Evolutionary conservation across 2,888 invertebrate genomes (phyloP).

Genomic region (Drosophila formosana): DNA sequence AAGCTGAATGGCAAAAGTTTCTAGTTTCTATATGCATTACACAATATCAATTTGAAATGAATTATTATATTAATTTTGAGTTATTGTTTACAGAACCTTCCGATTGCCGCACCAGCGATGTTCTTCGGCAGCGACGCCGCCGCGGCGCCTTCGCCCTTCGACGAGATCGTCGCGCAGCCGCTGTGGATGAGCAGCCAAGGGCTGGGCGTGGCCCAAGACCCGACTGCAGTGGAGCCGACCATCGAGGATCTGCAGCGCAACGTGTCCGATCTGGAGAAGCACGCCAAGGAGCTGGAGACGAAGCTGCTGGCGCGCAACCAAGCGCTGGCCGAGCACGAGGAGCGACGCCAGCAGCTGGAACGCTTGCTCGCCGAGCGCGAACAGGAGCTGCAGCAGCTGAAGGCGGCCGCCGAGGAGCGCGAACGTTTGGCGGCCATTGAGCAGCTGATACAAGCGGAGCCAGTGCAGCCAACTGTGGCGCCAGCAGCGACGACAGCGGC

Average conservation of each 20-base stretch:
- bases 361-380: constrained; percentile 43
- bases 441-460: constrained; percentile 49
- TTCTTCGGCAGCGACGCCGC: constrained; percentile 78
- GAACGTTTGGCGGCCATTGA: constrained; percentile 66
- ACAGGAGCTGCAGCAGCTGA: constrained; percentile 55
- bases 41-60: too few relatives aligned
- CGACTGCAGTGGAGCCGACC: constrained; percentile 81
- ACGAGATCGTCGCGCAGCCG: constrained; percentile 81
- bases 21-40: too few relatives aligned
- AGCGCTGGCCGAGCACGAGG: constrained; percentile 69
- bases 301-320: constrained; percentile 82
- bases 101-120: constrained; percentile 71
- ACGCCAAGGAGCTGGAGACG: constrained; percentile 83
- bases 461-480: constrained; percentile 5
- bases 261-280: constrained; percentile 84
- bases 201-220: constrained; percentile 1
- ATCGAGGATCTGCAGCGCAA: constrained; percentile 84
- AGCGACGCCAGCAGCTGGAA: constrained; percentile 61
- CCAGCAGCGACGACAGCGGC: neutral
- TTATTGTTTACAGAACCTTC: constrained; percentile 14
- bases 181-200: constrained; percentile 33
- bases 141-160: constrained; percentile 78
- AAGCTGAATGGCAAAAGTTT: too few relatives aligned
- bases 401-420: constrained; percentile 57
- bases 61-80: too few relatives aligned